phyloP scores from a whole-genome alignment of 2,888 invertebrate species.

The Thyatira batis region DNA sequence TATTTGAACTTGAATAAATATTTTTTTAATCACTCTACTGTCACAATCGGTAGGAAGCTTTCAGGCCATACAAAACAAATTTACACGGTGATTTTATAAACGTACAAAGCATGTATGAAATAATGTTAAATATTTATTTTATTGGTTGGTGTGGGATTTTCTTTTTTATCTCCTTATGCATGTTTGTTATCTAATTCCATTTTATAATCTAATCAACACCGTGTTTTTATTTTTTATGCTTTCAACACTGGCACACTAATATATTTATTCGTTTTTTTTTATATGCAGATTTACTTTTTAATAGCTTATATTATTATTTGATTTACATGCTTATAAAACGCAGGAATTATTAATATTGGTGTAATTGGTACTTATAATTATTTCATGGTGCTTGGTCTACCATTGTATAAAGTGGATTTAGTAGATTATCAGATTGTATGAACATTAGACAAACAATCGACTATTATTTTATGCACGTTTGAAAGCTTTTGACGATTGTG shows the following conservation, averaged over 20 bases:
- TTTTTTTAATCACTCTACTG: slow-evolving; percentile 38
- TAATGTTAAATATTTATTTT: slow-evolving; percentile 32
- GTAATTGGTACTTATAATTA: not conserved
- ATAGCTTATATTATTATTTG: not conserved
- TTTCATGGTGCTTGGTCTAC: slow-evolving; percentile 15
- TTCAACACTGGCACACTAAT: slow-evolving; percentile 4
- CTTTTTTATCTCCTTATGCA: slow-evolving; percentile 32
- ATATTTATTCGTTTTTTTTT: not conserved
- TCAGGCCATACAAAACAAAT: slow-evolving; percentile 51
- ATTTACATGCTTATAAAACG: not conserved
- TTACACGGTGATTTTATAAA: slow-evolving; percentile 6
- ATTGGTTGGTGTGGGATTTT: slow-evolving; percentile 54
- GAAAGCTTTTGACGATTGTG: slow-evolving; percentile 83
- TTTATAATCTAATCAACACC: not conserved
- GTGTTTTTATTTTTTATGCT: slow-evolving; percentile 2
- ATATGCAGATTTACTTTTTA: not conserved
- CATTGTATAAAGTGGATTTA: slow-evolving; percentile 24
- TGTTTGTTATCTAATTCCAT: slow-evolving; percentile 16
- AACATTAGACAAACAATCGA: slow-evolving; percentile 4
- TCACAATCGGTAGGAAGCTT: slow-evolving; percentile 80
- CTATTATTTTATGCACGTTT: slow-evolving; percentile 68
- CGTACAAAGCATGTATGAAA: slow-evolving; percentile 75
- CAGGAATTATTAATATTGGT: not conserved
- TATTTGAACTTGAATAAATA: slow-evolving; percentile 60
- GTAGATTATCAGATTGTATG: slow-evolving; percentile 20